phyloP scores from a whole-genome alignment of 2,113 vertebrate genomes.

The Microcebus jonahi region DNA sequence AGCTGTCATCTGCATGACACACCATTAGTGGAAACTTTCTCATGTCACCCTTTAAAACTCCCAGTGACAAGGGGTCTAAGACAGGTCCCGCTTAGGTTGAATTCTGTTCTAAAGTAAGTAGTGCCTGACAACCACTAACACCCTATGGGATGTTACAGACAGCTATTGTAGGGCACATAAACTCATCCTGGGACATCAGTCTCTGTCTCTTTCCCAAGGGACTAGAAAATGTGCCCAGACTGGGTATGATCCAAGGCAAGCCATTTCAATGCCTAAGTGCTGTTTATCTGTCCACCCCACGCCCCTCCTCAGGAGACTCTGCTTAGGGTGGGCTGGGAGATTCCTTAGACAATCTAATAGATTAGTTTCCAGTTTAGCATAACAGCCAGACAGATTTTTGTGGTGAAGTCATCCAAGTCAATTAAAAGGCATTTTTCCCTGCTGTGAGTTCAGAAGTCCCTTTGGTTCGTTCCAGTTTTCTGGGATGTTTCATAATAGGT shows the following conservation, averaged over 20 bases:
- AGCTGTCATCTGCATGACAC: neutral
- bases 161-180: fast-evolving
- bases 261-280: constrained; percentile 32
- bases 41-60: neutral
- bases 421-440: constrained; percentile 76
- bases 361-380: constrained; percentile 81
- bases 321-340: constrained; percentile 61
- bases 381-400: constrained; percentile 77
- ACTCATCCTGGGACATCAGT: neutral
- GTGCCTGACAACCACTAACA: neutral
- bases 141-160: neutral
- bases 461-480: constrained; percentile 64
- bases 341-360: constrained; percentile 66
- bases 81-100: neutral
- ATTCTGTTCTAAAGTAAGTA: neutral
- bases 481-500: constrained; percentile 69
- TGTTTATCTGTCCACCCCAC: neutral
- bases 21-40: neutral
- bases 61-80: neutral
- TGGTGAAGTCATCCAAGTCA: constrained; percentile 76
- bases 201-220: neutral
- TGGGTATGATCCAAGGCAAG: constrained; percentile 23
- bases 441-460: constrained; percentile 72
- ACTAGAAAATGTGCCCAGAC: neutral
- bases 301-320: constrained; percentile 50